Evolutionary conservation across 1,140 invertebrate genomes (phyloP).

Genomic region (Diachasmimorpha longicaudata): DNA sequence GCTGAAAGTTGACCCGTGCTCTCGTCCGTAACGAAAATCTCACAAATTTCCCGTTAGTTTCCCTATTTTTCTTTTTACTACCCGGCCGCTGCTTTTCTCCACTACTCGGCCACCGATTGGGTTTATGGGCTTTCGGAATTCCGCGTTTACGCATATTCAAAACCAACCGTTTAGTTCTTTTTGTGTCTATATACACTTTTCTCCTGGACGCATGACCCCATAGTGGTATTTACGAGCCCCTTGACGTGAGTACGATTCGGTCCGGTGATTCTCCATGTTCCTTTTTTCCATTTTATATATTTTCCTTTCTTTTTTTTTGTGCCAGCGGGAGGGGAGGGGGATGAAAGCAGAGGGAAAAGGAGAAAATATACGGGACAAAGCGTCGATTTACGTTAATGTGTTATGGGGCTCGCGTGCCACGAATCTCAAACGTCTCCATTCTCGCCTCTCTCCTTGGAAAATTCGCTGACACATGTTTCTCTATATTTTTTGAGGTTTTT

Average conservation of each 20-base stretch:
- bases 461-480: slow-evolving; percentile 6
- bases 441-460: background rate
- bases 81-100: background rate
- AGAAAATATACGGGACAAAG: slow-evolving; percentile 13
- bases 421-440: background rate
- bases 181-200: background rate
- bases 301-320: background rate
- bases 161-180: slow-evolving; percentile 1
- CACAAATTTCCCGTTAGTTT: slow-evolving; percentile 2
- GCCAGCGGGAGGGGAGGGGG: too few relatives aligned
- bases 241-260: slow-evolving; percentile 20
- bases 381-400: slow-evolving; percentile 6
- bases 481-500: background rate
- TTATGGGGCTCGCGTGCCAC: background rate
- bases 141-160: background rate
- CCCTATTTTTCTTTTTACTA: background rate
- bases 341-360: background rate
- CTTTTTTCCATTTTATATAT: slow-evolving; percentile 15
- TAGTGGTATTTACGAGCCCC: slow-evolving; percentile 10
- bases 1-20: slow-evolving; percentile 14
- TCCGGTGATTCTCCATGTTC: background rate
- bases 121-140: background rate
- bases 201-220: background rate
- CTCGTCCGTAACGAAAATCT: slow-evolving; percentile 12
- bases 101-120: background rate